Conservation (phyloP, 2,797 vertebrate species). For the Eulemur rubriventer region DNA sequence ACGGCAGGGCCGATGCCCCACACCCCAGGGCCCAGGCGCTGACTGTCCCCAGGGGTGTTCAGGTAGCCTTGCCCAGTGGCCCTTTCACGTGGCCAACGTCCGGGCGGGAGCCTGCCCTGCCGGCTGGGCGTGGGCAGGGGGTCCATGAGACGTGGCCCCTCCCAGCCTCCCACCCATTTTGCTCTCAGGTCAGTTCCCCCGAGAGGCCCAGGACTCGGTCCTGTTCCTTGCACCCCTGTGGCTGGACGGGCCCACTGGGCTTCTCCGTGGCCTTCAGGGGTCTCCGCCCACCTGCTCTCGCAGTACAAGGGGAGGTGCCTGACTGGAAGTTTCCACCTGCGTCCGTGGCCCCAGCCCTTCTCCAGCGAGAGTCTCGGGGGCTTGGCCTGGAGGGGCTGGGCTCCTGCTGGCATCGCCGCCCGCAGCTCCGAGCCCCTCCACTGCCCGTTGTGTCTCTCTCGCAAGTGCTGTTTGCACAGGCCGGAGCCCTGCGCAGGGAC, state of each 20-base stretch:
- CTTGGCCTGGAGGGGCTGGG: neutral
- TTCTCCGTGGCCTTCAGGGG: neutral
- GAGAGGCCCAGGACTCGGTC: neutral
- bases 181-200: neutral
- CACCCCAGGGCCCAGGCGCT: neutral
- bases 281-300: neutral
- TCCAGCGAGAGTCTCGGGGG: neutral
- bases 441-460: neutral
- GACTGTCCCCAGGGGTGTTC: neutral
- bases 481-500: neutral
- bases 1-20: neutral
- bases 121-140: neutral
- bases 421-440: accelerated
- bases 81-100: neutral
- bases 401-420: neutral
- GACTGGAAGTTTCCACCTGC: neutral
- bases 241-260: no score
- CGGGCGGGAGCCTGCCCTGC: neutral
- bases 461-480: neutral
- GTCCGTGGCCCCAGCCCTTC: neutral
- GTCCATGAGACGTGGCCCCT: neutral
- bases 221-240: neutral
- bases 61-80: neutral
- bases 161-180: neutral
- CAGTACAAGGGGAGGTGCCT: neutral